Conservation (phyloP, 2,797 vertebrate genomes). For the Catostomus latipinnis region DNA sequence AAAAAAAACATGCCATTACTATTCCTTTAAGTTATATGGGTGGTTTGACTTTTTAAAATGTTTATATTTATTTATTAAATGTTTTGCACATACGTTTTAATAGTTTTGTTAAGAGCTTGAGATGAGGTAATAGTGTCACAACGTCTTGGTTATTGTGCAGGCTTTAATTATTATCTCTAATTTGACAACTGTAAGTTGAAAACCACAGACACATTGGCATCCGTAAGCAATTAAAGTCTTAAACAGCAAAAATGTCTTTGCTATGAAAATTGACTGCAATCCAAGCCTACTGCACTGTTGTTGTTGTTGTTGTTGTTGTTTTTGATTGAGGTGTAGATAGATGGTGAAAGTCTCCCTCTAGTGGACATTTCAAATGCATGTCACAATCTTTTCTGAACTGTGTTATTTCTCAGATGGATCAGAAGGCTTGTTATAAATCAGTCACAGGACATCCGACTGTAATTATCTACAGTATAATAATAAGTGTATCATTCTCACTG, state of each 20-base stretch:
- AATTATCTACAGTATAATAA: too few relatives aligned
- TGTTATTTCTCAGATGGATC: not conserved
- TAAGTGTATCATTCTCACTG: not conserved
- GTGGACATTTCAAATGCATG: constrained; percentile 52
- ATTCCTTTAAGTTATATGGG: too few relatives aligned
- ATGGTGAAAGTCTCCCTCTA: constrained; percentile 66
- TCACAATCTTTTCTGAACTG: not conserved
- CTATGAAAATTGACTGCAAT: not conserved
- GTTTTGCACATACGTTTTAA: too few relatives aligned
- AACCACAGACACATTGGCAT: not conserved
- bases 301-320: not conserved
- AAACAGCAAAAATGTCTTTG: not conserved
- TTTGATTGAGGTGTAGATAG: not conserved
- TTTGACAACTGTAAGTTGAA: not conserved
- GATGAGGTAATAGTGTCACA: too few relatives aligned
- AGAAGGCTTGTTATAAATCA: too few relatives aligned
- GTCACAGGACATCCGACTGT: not conserved
- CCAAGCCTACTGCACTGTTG: not conserved
- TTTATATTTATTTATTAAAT: too few relatives aligned
- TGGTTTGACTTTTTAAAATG: too few relatives aligned
- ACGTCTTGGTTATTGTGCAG: too few relatives aligned
- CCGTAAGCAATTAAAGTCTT: not conserved
- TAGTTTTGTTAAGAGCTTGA: too few relatives aligned
- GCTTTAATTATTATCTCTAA: not conserved
- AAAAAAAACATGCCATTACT: too few relatives aligned